These are phyloP conservation scores for Parambassis ranga DNA, from an alignment of 2,797 vertebrate genomes.

Conservation along the genomic window DNA sequence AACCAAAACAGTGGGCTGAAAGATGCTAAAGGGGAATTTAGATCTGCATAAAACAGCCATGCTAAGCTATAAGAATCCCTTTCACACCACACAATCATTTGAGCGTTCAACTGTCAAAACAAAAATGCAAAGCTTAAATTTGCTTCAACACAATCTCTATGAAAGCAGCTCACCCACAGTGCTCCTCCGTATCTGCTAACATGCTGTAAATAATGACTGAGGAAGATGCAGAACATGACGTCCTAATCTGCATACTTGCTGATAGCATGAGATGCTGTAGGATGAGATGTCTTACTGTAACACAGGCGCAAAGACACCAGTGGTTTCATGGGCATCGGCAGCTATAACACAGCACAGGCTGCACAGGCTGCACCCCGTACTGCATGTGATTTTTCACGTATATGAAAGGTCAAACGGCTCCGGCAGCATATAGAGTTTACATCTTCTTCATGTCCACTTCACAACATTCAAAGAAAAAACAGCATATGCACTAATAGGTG, in stretches of 20 bases:
- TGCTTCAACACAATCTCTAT: not conserved
- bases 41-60: not conserved
- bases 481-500: slow-evolving; percentile 1
- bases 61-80: not conserved
- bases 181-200: not conserved
- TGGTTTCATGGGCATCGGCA: not conserved
- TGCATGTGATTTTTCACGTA: not conserved
- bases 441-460: not conserved
- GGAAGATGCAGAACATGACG: not conserved
- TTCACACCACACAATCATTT: not conserved
- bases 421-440: not conserved
- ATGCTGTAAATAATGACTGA: not conserved
- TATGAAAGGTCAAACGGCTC: too few species aligned
- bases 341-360: too few species aligned
- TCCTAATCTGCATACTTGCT: not conserved
- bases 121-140: not conserved
- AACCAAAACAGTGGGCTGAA: not conserved
- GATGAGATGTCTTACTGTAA: not conserved
- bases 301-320: not conserved
- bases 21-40: not conserved
- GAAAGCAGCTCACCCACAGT: not conserved
- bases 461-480: not conserved
- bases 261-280: not conserved
- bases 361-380: not conserved
- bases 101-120: not conserved